These are phyloP conservation scores for Eubasilissa splendida DNA, from an alignment of 2,888 invertebrate species.

Conservation along the genomic window DNA sequence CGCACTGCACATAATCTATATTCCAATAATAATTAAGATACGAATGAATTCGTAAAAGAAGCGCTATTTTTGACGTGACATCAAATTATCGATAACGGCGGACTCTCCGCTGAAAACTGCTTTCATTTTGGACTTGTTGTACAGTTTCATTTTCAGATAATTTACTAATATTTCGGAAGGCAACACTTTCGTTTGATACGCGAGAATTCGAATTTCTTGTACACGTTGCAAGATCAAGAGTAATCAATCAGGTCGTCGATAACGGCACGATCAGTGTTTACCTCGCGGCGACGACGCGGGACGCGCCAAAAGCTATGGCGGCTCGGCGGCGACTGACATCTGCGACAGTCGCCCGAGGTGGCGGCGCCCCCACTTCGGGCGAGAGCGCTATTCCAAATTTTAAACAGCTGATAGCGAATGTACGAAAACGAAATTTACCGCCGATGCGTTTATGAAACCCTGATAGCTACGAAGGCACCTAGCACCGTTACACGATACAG, in stretches of 20 bases:
- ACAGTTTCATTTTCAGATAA: constrained; percentile 42
- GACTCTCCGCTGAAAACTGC: constrained; percentile 19
- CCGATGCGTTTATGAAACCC: constrained; percentile 10
- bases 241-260: constrained; percentile 42
- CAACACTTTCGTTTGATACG: constrained; percentile 4
- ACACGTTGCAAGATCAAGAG: constrained; percentile 40
- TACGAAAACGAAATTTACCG: constrained; percentile 38
- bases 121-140: constrained; percentile 51
- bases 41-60: background rate
- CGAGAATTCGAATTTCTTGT: constrained; percentile 7
- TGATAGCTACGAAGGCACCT: constrained; percentile 11
- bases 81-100: background rate
- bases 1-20: constrained; percentile 40
- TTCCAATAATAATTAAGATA: background rate
- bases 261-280: constrained; percentile 37
- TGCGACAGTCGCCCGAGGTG: constrained; percentile 30
- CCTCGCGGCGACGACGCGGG: constrained; percentile 4
- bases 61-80: constrained; percentile 25
- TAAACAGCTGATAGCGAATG: constrained; percentile 44
- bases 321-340: constrained; percentile 44
- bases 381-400: constrained; percentile 26
- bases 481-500: background rate
- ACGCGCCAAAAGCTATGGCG: background rate
- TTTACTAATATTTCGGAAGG: background rate
- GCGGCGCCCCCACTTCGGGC: constrained; percentile 37